Evolutionary conservation across 1,140 invertebrate genomes (phyloP), one percentile per base, ranked within the genome.

Genomic region (Diorhabda elongata): DNA sequence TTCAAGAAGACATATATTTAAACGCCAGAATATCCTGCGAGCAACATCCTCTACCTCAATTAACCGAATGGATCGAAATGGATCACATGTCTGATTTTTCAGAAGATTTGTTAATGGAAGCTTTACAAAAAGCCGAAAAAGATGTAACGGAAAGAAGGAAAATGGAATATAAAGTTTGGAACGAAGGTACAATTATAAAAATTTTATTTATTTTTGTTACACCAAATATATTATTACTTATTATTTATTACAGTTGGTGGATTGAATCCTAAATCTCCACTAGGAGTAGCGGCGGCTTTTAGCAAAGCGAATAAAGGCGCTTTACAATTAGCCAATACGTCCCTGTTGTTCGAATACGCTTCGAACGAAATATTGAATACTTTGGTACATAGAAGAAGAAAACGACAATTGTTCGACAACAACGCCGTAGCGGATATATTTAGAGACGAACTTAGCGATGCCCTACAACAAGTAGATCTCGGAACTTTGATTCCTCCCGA

Each of bases 281-380:
- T 89, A n/a, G 93, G 93, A 3, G 93, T 89, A 0, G 92, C 92
- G 9, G 93, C 92, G 1, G 93, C 92, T 5, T 95, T 96, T 81
- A 93, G 91, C 56, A 92, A 95, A 74, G 92, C 94, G 2, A 96
- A 93, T 77, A 86, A 88, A 77, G 89, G 92, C 70, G 92, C 94
- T 4, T 78, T 95, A 1, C 84, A 89, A 44, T 79, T 95, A 6
- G 92, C 93, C 2, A 96, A 97, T 74, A 90, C 91, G 3, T 96
- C 94, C 0, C 84, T 95, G n/a, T 85, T 96, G 64, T 90, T 92
- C 61, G 94, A 97, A 80, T 88, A 93, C 71, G 92, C 93, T 1
- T 94, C 93, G 1, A 91, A 92, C 72, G 92, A 94, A 81, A 88
- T 96, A 6, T 76, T 94, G 2, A 91, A 92, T 72, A 87, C 87